phyloP scores from a whole-genome alignment of 1,140 invertebrate genomes.

The Adoxophyes honmai region DNA sequence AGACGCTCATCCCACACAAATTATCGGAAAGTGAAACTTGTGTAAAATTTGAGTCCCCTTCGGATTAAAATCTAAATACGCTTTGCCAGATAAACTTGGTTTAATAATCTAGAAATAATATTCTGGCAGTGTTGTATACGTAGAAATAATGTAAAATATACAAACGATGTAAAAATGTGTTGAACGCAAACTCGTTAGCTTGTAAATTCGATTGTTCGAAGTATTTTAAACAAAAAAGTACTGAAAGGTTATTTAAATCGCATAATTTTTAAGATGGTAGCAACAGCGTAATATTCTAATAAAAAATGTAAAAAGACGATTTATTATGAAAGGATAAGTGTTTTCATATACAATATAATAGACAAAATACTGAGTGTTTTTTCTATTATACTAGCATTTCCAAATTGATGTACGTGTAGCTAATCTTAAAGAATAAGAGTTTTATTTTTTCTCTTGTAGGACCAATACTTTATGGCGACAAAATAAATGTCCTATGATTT shows the following conservation, averaged over 20 bases:
- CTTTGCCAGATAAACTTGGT: too few species aligned
- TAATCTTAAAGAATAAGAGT: background rate
- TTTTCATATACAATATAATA: slow-evolving; percentile 69
- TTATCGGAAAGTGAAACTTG: background rate
- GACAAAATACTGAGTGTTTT: slow-evolving; percentile 50
- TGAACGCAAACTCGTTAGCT: background rate
- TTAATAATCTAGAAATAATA: too few species aligned
- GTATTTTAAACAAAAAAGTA: slow-evolving; percentile 32
- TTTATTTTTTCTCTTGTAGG: slow-evolving; percentile 38
- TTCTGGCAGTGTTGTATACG: too few species aligned
- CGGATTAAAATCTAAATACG: too few species aligned
- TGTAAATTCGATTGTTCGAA: background rate
- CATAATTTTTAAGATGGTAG: slow-evolving; percentile 36
- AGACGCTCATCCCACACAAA: background rate
- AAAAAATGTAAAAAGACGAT: slow-evolving; percentile 34
- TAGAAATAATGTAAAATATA: background rate
- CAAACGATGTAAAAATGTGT: background rate
- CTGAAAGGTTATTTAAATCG: slow-evolving; percentile 14
- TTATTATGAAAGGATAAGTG: slow-evolving; percentile 50
- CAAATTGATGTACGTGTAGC: slow-evolving; percentile 18
- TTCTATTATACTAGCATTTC: slow-evolving; percentile 56
- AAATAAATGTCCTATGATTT: too few species aligned
- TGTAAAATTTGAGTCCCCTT: too few species aligned
- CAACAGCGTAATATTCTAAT: slow-evolving; percentile 42
- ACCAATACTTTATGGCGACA: slow-evolving; percentile 38